A percentile compares a stretch with the other conserved stretches of the same genome.
Evolutionary conservation across 2,797 vertebrate genomes (phyloP).

Genomic region (Liparis tanakae): DNA sequence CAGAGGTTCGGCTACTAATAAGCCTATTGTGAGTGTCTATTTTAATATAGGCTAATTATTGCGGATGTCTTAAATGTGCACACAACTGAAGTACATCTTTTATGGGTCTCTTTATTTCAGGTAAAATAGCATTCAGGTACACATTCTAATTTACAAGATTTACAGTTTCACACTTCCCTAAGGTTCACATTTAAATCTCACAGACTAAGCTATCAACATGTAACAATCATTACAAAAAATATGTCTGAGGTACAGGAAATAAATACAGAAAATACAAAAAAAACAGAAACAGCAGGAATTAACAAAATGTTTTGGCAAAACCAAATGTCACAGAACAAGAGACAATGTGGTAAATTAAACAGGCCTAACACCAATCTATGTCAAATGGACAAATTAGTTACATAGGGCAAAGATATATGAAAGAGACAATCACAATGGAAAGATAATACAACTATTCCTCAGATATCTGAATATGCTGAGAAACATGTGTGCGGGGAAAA

Average conservation of each 20-base stretch:
- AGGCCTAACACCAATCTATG: conserved; percentile 23
- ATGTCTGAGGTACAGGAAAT: conserved; percentile 11
- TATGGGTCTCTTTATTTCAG: conserved; percentile 52
- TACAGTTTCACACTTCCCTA: conserved; percentile 15
- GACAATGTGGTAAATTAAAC: conserved; percentile 26
- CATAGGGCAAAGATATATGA: neutral
- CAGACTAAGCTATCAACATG: conserved; percentile 14
- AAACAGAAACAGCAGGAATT: neutral
- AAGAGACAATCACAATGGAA: conserved; percentile 16
- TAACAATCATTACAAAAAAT: conserved; percentile 46
- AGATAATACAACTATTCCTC: conserved; percentile 6
- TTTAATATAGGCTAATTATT: no score
- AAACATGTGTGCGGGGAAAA: conserved; percentile 3
- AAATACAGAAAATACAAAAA: no score
- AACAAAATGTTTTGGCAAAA: conserved; percentile 41
- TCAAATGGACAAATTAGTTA: conserved; percentile 13
- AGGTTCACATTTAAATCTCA: conserved; percentile 22
- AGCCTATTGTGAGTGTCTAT: no score
- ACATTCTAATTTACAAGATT: conserved; percentile 42
- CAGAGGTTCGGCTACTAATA: no score
- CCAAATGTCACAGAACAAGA: conserved; percentile 37
- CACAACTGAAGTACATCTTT: conserved; percentile 1
- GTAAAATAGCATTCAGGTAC: conserved; percentile 42
- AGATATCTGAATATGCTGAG: neutral
- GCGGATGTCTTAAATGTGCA: no score